Percentiles rank a stretch among this genome's conserved stretches.
phyloP scores from a whole-genome alignment of 2,113 vertebrate species.

The Mesembrinibis cayennensis region DNA sequence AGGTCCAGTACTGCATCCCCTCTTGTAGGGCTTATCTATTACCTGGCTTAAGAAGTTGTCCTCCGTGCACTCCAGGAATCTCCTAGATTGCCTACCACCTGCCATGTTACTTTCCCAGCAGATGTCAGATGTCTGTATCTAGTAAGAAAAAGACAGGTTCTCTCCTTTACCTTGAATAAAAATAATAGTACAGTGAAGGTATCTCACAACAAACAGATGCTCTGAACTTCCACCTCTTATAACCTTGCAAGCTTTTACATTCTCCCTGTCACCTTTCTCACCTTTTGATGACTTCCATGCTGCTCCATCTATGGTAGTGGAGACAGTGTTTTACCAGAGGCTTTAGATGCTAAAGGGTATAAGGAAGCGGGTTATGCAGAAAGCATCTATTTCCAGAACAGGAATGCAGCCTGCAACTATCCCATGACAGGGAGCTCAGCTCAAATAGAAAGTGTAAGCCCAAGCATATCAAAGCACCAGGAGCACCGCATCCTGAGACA shows the following conservation, averaged over 20 bases:
- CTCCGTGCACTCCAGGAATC: too few relatives aligned
- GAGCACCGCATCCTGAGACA: slow-evolving; percentile 20
- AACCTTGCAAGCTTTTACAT: neutral
- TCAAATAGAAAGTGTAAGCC: slow-evolving; percentile 55
- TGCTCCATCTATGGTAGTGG: neutral
- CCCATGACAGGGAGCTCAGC: slow-evolving; percentile 50
- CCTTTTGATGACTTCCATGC: neutral
- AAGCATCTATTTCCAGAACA: slow-evolving; percentile 58
- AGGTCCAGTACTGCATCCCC: too few relatives aligned
- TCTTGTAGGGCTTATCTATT: too few relatives aligned
- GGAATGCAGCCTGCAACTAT: slow-evolving; percentile 52
- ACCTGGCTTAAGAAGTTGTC: too few relatives aligned
- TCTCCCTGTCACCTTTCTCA: neutral
- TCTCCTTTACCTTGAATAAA: neutral
- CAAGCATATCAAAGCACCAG: slow-evolving; percentile 26
- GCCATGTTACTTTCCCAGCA: too few relatives aligned
- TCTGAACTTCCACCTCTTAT: neutral
- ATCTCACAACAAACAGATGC: neutral
- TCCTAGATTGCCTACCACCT: too few relatives aligned
- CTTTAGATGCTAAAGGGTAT: slow-evolving; percentile 31
- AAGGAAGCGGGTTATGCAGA: slow-evolving; percentile 52
- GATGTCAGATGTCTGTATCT: neutral
- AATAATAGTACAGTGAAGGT: neutral
- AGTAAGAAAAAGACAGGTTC: neutral
- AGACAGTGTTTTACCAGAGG: neutral